These are phyloP conservation scores for Dipodomys merriami DNA, from an alignment of 2,113 vertebrate genomes.

Conservation along the genomic window DNA sequence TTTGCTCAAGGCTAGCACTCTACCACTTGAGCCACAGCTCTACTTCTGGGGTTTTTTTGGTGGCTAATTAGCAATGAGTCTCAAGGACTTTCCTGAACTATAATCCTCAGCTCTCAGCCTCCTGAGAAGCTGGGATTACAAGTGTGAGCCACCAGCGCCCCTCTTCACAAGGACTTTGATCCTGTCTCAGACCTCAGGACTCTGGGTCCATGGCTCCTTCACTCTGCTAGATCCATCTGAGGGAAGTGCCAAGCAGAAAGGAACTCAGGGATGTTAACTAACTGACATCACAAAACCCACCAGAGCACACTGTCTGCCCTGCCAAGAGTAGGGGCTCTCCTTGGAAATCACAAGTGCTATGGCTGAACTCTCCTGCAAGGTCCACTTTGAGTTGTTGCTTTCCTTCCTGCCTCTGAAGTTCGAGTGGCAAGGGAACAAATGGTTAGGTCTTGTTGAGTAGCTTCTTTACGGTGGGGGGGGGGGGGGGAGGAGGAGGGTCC, in stretches of 20 bases:
- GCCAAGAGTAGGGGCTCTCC: background rate
- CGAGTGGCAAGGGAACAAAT: constrained; percentile 53
- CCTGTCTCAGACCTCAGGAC: background rate
- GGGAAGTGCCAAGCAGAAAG: background rate
- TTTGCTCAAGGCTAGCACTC: too few species aligned
- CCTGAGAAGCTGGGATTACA: too few species aligned
- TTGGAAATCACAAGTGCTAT: constrained; percentile 66
- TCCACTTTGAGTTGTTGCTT: constrained; percentile 25
- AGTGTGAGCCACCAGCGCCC: too few species aligned
- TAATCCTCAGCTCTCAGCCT: too few species aligned
- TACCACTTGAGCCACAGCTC: too few species aligned
- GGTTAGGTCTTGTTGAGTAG: constrained; percentile 52
- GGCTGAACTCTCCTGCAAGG: constrained; percentile 32
- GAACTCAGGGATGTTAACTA: background rate
- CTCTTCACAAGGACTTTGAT: background rate
- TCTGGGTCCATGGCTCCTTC: background rate
- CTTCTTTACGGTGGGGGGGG: constrained; percentile 1
- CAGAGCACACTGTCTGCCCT: background rate
- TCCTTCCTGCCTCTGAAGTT: constrained; percentile 72
- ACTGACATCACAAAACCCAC: background rate
- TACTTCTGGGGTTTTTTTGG: too few species aligned
- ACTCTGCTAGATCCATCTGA: background rate
- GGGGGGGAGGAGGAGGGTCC: background rate
- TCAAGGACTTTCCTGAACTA: too few species aligned
- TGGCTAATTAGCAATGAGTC: too few species aligned